Conservation (phyloP, 2,113 vertebrate genomes). For the Cyprinus carpio region DNA sequence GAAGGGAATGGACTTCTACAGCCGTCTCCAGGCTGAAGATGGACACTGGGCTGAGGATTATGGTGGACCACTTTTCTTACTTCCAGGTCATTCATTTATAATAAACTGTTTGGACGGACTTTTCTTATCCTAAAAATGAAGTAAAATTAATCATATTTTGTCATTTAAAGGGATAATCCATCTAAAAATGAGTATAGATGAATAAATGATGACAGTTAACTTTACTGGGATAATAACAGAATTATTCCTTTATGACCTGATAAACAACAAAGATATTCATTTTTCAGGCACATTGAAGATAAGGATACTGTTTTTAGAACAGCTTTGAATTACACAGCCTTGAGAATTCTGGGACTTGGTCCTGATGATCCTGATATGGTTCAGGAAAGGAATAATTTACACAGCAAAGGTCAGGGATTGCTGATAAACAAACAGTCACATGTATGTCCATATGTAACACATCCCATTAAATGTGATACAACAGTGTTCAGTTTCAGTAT, state of each 20-base stretch:
- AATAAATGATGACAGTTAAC: neutral
- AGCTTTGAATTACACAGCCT: constrained; percentile 82
- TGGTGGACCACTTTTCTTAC: constrained; percentile 89
- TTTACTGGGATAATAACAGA: neutral
- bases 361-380: constrained; percentile 88
- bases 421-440: neutral
- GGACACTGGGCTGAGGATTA: constrained; percentile 96
- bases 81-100: constrained; percentile 80
- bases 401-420: constrained; percentile 84
- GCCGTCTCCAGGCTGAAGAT: constrained; percentile 86
- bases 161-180: too few species aligned
- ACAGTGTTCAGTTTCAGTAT: neutral
- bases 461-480: neutral
- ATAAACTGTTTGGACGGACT: neutral
- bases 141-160: too few species aligned
- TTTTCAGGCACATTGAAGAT: constrained; percentile 87
- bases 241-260: neutral
- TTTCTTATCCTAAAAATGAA: neutral
- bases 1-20: constrained; percentile 87
- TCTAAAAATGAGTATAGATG: too few species aligned
- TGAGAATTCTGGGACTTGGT: constrained; percentile 87
- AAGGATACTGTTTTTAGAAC: constrained; percentile 95
- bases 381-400: constrained; percentile 87
- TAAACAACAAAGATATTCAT: neutral
- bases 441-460: neutral